Percentiles rank a stretch among this genome's conserved stretches.
Evolutionary conservation across 2,888 invertebrate genomes (phyloP).

Genomic region (Copidosoma aretas): DNA sequence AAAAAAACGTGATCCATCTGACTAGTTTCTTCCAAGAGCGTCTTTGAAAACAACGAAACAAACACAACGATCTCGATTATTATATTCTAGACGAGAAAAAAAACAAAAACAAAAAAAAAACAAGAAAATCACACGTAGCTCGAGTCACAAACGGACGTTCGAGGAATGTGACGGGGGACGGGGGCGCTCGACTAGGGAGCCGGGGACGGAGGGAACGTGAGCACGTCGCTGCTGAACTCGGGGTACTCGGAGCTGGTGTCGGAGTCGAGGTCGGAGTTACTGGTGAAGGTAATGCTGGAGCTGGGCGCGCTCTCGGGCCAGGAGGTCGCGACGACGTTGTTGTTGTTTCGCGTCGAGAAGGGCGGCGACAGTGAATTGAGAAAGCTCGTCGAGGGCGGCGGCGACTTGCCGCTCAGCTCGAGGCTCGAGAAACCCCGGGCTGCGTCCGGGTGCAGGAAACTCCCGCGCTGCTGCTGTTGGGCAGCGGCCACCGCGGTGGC

Average conservation of each 20-base stretch:
- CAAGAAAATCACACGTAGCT: no score
- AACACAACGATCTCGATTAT: no score
- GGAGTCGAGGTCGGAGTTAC: constrained; percentile 60
- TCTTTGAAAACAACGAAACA: no score
- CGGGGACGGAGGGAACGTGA: constrained; percentile 60
- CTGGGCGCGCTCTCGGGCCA: constrained; percentile 61
- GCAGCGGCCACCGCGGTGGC: background rate
- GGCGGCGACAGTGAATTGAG: constrained; percentile 67
- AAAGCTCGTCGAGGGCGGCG: constrained; percentile 66
- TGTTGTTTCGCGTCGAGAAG: constrained; percentile 53
- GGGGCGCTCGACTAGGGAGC: constrained; percentile 51
- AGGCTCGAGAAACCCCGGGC: constrained; percentile 53
- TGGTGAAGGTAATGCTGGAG: constrained; percentile 61
- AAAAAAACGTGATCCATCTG: no score
- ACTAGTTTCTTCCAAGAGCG: no score
- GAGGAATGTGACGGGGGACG: constrained; percentile 6
- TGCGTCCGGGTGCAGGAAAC: constrained; percentile 55
- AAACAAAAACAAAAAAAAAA: no score
- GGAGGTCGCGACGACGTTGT: constrained; percentile 49
- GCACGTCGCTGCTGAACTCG: constrained; percentile 60
- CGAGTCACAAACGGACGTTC: no score
- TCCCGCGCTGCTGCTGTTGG: constrained; percentile 31
- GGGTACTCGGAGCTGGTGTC: constrained; percentile 61
- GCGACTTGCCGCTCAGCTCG: constrained; percentile 61
- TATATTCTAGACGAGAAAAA: no score